Conservation (phyloP, 2,888 invertebrate genomes). For the Acheta domesticus region DNA sequence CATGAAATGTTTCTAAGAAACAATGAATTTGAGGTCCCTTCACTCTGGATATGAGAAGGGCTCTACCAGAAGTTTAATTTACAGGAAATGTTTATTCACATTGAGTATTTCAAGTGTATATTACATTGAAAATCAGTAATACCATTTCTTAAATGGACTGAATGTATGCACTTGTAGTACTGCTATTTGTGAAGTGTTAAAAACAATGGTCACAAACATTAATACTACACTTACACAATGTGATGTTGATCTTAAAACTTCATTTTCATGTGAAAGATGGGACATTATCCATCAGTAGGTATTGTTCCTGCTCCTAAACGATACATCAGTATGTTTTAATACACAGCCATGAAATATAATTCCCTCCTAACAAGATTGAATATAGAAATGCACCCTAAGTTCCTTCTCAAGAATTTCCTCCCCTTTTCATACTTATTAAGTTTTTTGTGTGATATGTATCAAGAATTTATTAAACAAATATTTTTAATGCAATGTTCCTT, state of each 20-base stretch:
- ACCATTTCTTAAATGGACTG: background rate
- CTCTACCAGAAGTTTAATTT: background rate
- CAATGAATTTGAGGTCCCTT: too few relatives aligned
- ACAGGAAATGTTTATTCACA: background rate
- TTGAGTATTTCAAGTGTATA: background rate
- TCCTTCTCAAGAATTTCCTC: background rate
- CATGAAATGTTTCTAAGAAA: too few relatives aligned
- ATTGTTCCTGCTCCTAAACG: background rate
- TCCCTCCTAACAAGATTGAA: background rate
- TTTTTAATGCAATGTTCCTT: too few relatives aligned
- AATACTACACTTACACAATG: background rate
- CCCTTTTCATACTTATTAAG: too few relatives aligned
- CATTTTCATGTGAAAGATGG: background rate
- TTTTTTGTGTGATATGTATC: too few relatives aligned
- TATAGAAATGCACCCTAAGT: constrained; percentile 4
- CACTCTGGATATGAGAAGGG: too few relatives aligned
- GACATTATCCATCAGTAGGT: constrained; percentile 18
- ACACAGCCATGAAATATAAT: background rate
- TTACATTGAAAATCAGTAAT: background rate
- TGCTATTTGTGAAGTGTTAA: background rate
- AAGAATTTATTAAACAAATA: too few relatives aligned
- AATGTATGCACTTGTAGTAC: background rate
- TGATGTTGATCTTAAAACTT: background rate
- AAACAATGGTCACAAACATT: background rate
- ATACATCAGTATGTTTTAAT: constrained; percentile 18